Conservation (phyloP, 2,797 vertebrate genomes). For the Lutjanus campechanus region DNA sequence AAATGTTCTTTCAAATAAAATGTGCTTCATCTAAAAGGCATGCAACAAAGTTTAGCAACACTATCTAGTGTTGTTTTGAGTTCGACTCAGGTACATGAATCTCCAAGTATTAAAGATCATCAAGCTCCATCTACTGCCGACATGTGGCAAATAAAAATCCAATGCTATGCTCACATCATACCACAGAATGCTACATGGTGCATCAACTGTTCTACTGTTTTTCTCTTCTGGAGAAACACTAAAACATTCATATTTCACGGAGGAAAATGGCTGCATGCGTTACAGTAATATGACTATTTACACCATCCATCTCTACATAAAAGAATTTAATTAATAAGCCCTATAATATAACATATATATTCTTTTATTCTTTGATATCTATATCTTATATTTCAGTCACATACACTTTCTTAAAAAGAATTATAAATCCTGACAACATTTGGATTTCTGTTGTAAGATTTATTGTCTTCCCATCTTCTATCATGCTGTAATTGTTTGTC, state of each 20-base stretch:
- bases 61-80: background rate
- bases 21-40: constrained; percentile 1
- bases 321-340: background rate
- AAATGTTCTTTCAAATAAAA: background rate
- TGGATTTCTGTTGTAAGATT: background rate
- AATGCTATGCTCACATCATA: background rate
- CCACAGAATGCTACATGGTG: background rate
- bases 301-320: background rate
- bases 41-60: constrained; percentile 10
- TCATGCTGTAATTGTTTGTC: no score
- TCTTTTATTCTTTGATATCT: background rate
- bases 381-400: background rate
- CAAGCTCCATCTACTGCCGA: constrained; percentile 56
- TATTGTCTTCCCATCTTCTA: background rate
- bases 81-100: constrained; percentile 2
- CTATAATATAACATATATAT: background rate
- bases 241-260: rapidly evolving
- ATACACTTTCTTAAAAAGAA: background rate
- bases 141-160: constrained; percentile 4
- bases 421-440: background rate
- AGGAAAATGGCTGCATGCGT: background rate
- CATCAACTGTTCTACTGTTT: background rate
- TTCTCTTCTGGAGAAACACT: background rate
- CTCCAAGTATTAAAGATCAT: constrained; percentile 36
- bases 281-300: background rate